phyloP scores from a whole-genome alignment of 2,888 invertebrate genomes.

The Petrophora chlorosata region DNA sequence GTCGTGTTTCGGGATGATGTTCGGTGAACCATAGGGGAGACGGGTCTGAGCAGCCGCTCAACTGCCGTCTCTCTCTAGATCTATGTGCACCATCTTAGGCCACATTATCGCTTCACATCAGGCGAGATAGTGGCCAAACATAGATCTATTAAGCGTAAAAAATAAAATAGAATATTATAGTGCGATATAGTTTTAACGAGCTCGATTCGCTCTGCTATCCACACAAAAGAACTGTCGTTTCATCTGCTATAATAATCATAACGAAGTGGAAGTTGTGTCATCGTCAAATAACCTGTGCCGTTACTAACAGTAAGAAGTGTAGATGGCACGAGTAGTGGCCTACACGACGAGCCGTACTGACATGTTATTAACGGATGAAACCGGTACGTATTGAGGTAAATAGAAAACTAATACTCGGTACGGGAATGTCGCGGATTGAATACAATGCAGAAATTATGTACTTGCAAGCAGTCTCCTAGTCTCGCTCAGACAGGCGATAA shows the following conservation, averaged over 20 bases:
- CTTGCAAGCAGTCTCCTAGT: too few relatives aligned
- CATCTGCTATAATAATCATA: constrained; percentile 38
- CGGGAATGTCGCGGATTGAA: constrained; percentile 44
- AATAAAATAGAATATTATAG: too few relatives aligned
- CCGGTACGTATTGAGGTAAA: constrained; percentile 65
- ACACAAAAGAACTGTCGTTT: constrained; percentile 38
- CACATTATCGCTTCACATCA: too few relatives aligned
- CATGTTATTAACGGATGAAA: constrained; percentile 60
- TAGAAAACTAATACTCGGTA: constrained; percentile 54
- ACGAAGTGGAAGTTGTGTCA: constrained; percentile 53
- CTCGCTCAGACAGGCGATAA: too few relatives aligned
- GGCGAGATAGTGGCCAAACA: too few relatives aligned
- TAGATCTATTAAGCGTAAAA: too few relatives aligned
- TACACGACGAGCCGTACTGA: constrained; percentile 43
- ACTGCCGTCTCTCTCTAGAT: too few relatives aligned
- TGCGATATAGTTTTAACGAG: constrained; percentile 24
- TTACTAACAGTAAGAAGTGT: constrained; percentile 67
- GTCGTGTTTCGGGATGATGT: too few relatives aligned
- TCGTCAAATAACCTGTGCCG: constrained; percentile 64
- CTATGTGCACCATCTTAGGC: too few relatives aligned
- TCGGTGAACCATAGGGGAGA: too few relatives aligned
- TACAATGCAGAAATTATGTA: too few relatives aligned
- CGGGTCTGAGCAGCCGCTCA: too few relatives aligned
- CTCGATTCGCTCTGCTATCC: constrained; percentile 28
- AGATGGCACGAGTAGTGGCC: constrained; percentile 52